Conservation (phyloP, 2,888 invertebrate genomes). For the Neuroscelio doddi region DNA sequence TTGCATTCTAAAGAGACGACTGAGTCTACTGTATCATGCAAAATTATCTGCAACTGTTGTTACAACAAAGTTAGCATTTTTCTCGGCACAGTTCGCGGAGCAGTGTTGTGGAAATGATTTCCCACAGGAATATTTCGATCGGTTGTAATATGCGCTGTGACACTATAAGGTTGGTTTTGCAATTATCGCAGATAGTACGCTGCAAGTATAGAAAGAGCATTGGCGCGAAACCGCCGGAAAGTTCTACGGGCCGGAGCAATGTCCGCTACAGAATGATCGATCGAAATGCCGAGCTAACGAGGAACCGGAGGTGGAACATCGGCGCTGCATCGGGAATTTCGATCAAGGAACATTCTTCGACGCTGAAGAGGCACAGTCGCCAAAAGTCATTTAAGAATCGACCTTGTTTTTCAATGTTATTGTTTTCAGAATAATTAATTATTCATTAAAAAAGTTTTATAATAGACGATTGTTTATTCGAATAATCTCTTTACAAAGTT, state of each 20-base stretch:
- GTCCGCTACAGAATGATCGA: slow-evolving; percentile 42
- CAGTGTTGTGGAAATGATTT: background rate
- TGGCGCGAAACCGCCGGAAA: slow-evolving; percentile 20
- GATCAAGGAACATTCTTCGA: slow-evolving; percentile 41
- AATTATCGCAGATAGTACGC: slow-evolving; percentile 1
- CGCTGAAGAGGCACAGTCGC: slow-evolving; percentile 17
- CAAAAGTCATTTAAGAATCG: no score
- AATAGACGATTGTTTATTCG: no score
- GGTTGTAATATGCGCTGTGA: background rate
- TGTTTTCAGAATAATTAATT: no score
- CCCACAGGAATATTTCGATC: background rate
- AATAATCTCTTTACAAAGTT: no score
- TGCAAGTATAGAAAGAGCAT: background rate
- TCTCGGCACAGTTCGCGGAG: background rate
- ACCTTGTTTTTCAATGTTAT: no score
- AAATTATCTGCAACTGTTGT: no score
- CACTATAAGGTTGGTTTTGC: background rate
- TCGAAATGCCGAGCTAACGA: slow-evolving; percentile 46
- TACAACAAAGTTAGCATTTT: background rate
- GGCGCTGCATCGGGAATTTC: slow-evolving; percentile 39
- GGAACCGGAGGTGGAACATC: slow-evolving; percentile 37
- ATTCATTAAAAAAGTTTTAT: no score
- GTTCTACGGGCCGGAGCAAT: slow-evolving; percentile 27
- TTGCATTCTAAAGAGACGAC: no score
- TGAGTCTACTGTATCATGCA: no score